A percentile compares a stretch with the other conserved stretches of the same genome.
phyloP scores from a whole-genome alignment of 2,113 vertebrate genomes.

The Chauna torquata region DNA sequence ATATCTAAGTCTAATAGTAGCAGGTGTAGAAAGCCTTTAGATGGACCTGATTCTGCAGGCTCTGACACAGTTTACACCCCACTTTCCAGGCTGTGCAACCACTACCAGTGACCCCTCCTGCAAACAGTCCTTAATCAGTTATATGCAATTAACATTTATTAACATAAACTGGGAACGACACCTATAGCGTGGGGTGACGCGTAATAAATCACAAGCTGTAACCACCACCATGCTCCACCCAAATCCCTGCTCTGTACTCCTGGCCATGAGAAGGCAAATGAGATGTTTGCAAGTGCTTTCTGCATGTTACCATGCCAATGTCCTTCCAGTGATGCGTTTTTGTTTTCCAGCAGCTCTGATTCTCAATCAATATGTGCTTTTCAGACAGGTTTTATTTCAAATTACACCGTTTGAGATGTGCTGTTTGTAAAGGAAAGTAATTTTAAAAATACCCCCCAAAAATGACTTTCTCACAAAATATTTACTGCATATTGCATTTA shows the following conservation, averaged over 20 bases:
- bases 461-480: not conserved
- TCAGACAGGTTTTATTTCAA: not conserved
- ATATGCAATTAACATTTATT: not conserved
- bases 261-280: not conserved
- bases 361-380: not conserved
- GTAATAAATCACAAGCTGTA: not conserved
- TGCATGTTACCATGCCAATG: not conserved
- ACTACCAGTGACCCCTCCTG: not conserved
- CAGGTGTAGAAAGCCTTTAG: not conserved
- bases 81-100: not conserved
- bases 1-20: not conserved
- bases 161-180: not conserved
- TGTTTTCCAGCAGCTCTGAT: conserved; percentile 18
- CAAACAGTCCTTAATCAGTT: not conserved
- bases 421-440: not conserved
- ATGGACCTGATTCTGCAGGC: not conserved
- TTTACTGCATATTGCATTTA: not conserved
- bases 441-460: not conserved
- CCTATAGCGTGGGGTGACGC: not conserved
- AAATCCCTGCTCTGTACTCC: not conserved
- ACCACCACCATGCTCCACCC: not conserved
- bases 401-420: not conserved
- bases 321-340: not conserved
- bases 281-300: not conserved
- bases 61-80: not conserved